Percentiles rank a stretch among this genome's conserved stretches.
phyloP scores from a whole-genome alignment of 2,888 invertebrate species.

The Smittia aterrima region DNA sequence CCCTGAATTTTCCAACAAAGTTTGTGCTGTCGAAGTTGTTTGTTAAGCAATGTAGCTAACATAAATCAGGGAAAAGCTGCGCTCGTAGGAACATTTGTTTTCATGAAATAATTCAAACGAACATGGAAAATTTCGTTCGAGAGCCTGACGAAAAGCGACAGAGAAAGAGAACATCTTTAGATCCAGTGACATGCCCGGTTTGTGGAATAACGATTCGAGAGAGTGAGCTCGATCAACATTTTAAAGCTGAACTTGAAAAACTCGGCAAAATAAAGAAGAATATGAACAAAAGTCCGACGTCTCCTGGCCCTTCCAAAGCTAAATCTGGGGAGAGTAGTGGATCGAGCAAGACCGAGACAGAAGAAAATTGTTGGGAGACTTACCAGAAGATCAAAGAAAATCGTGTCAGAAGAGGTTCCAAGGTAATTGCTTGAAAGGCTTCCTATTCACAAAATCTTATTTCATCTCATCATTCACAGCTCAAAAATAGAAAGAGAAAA shows the following conservation, averaged over 20 bases:
- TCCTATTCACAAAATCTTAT: background rate
- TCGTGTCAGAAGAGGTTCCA: slow-evolving; percentile 62
- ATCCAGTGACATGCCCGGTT: slow-evolving; percentile 80
- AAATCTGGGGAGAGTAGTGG: slow-evolving; percentile 53
- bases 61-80: too few species aligned
- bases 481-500: slow-evolving; percentile 67
- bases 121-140: background rate
- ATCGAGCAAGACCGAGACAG: background rate
- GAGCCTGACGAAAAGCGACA: slow-evolving; percentile 50
- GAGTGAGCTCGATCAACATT: slow-evolving; percentile 80
- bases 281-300: slow-evolving; percentile 43
- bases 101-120: too few species aligned
- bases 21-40: too few species aligned
- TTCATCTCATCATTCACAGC: slow-evolving; percentile 46
- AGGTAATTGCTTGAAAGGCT: slow-evolving; percentile 48
- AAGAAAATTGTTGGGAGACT: slow-evolving; percentile 66
- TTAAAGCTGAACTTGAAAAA: slow-evolving; percentile 74
- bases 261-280: slow-evolving; percentile 57
- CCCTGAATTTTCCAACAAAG: background rate
- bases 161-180: slow-evolving; percentile 60
- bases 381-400: slow-evolving; percentile 73
- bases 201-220: slow-evolving; percentile 81
- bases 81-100: too few species aligned
- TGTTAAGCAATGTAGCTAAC: too few species aligned
- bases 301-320: slow-evolving; percentile 45